phyloP scores from a whole-genome alignment of 2,113 vertebrate genomes.

The Dipodomys merriami region DNA sequence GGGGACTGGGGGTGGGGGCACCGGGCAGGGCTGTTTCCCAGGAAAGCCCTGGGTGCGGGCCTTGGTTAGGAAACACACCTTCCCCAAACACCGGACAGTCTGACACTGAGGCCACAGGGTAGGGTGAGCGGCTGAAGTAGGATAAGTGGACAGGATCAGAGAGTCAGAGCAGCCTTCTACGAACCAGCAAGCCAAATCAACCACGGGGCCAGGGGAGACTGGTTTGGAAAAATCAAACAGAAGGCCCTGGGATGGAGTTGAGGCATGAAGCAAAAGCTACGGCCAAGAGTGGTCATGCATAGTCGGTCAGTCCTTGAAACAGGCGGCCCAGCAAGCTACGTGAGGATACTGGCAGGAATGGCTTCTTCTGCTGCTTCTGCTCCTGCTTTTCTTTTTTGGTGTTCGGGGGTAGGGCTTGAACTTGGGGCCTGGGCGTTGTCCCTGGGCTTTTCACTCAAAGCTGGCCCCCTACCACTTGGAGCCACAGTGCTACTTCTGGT shows the following conservation, averaged over 20 bases:
- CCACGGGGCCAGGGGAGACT: background rate
- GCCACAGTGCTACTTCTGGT: no score
- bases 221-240: background rate
- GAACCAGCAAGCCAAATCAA: background rate
- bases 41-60: background rate
- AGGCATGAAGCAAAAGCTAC: background rate
- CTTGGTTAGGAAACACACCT: background rate
- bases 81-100: background rate
- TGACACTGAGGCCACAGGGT: no score
- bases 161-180: background rate
- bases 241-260: background rate
- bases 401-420: no score
- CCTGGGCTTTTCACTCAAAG: no score
- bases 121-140: background rate
- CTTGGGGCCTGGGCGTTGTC: no score
- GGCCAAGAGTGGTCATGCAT: background rate
- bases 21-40: background rate
- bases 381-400: no score
- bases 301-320: fast-evolving
- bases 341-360: background rate
- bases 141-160: background rate
- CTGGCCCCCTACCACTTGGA: no score
- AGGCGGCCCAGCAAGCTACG: background rate
- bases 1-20: no score
- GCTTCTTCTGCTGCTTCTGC: no score